Percentiles rank a stretch among this genome's conserved stretches.
phyloP scores from a whole-genome alignment of 2,797 vertebrate species.

The Hirundo rustica region DNA sequence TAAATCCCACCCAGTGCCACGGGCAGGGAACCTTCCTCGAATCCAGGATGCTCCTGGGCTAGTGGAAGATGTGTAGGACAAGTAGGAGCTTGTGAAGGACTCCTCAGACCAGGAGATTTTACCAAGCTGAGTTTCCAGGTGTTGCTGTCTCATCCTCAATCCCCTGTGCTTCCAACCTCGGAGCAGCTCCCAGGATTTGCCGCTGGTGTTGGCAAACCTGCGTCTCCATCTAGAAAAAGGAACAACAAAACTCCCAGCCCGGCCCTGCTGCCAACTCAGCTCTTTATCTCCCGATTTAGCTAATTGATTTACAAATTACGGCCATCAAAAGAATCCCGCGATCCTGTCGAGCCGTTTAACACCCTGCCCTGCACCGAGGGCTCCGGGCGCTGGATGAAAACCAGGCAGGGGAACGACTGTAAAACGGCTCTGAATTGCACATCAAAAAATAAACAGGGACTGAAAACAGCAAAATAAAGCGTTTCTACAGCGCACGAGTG shows the following conservation, averaged over 20 bases:
- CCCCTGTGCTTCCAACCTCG: neutral
- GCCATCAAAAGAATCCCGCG: neutral
- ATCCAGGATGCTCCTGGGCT: neutral
- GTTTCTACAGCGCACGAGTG: rapidly evolving
- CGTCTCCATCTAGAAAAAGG: neutral
- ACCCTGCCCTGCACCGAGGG: neutral
- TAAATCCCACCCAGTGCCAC: neutral
- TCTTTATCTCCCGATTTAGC: neutral
- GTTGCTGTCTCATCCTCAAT: neutral
- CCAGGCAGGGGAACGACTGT: rapidly evolving
- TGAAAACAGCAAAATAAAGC: neutral
- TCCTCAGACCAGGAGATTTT: neutral
- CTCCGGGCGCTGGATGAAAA: neutral
- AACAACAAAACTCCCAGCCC: neutral
- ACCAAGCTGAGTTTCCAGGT: neutral
- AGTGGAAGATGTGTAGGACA: no score
- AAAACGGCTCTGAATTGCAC: neutral
- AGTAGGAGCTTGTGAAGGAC: neutral
- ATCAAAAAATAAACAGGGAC: neutral
- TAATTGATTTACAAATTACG: neutral
- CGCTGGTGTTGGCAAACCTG: neutral
- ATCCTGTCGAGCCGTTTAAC: neutral
- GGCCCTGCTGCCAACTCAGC: neutral
- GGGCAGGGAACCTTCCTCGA: neutral
- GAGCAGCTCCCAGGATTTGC: neutral